Base-by-base conservation (phyloP, 2,888 invertebrate species). In the Sinohyriopsis cumingii region DNA sequence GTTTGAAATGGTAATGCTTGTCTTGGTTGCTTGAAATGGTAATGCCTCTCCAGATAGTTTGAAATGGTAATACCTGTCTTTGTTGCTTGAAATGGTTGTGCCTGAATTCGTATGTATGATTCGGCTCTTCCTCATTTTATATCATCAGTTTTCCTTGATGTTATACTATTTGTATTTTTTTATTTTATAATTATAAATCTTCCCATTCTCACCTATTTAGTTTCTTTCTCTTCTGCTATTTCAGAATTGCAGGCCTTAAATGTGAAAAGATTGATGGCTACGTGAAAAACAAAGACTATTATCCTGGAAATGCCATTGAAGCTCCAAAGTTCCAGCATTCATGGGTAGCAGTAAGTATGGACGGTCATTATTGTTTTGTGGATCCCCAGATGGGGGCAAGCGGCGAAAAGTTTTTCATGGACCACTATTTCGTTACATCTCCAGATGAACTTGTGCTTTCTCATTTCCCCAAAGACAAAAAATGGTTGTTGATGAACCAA, bases 351-450 rank as follows among this genome's bases (percentile, higher is more conserved):
- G 83, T 85, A 12, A 68, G 69, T 54, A 75, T 85, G 55, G 82
- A 80, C 67, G 83, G 79, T 4, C 84, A 83, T 62, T 84, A 78
- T 65, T 73, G 81, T 68, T 77, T 85, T 24, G 76, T 84, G 18
- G 85, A 85, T 67, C 81, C 82, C 33, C 73, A 75, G 59, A 81
- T 78, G 68, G 85, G 83, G 22, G 73, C 85, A 18, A 67, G 72
- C 62, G 79, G 80, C 19, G 82, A 81, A 65, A 84, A 84, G 71
- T 85, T 78, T 71, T 80, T 80, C 62, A 80, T 76, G 67, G 83
- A 85, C 62, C 85, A 85, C 69, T 84, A 77, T 67, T 84, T 85
- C 69, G 78, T 80, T 68, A 84, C 85, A 5, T 82, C 84, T 1
- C 85, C 85, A 0, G 83, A 84, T 69, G 83, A 80, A 67, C 78